Conservation (phyloP, 2,113 vertebrate species). For the Sinosuthora webbiana region DNA sequence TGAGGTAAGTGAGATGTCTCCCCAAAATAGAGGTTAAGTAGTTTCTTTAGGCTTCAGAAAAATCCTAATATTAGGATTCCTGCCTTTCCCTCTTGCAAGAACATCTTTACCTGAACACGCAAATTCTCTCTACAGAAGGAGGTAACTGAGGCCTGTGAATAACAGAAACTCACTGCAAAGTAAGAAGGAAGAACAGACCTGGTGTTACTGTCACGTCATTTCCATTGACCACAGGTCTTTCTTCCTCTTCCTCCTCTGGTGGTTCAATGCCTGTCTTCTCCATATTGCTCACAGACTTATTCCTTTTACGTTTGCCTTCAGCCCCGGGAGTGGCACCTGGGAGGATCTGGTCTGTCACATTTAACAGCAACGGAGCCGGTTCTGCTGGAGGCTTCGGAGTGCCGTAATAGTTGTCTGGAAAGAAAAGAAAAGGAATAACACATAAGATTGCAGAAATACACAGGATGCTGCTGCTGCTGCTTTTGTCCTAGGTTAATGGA, state of each 20-base stretch:
- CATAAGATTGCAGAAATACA: neutral
- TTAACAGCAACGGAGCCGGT: constrained; percentile 88
- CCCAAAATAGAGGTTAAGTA: neutral
- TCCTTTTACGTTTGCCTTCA: constrained; percentile 94
- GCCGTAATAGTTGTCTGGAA: constrained; percentile 96
- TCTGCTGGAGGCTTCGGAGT: constrained; percentile 96
- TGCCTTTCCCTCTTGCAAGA: neutral
- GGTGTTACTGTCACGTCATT: constrained; percentile 87
- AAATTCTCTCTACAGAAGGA: neutral
- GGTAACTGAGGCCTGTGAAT: neutral
- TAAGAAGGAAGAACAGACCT: constrained; percentile 78
- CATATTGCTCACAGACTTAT: constrained; percentile 99
- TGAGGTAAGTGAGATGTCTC: neutral
- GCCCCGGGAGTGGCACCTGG: constrained; percentile 92
- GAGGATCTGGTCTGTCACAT: constrained; percentile 95
- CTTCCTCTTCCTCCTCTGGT: constrained; percentile 94
- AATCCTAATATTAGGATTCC: neutral
- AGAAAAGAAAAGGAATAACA: neutral
- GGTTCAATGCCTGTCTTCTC: constrained; percentile 93
- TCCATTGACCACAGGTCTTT: constrained; percentile 90
- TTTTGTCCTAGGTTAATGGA: neutral
- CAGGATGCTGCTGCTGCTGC: neutral
- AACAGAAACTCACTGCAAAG: neutral
- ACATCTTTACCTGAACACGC: neutral
- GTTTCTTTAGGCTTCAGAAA: neutral